A percentile compares a stretch with the other conserved stretches of the same genome.
Conservation (phyloP, 2,797 vertebrate species). For the Spondyliosoma cantharus region DNA sequence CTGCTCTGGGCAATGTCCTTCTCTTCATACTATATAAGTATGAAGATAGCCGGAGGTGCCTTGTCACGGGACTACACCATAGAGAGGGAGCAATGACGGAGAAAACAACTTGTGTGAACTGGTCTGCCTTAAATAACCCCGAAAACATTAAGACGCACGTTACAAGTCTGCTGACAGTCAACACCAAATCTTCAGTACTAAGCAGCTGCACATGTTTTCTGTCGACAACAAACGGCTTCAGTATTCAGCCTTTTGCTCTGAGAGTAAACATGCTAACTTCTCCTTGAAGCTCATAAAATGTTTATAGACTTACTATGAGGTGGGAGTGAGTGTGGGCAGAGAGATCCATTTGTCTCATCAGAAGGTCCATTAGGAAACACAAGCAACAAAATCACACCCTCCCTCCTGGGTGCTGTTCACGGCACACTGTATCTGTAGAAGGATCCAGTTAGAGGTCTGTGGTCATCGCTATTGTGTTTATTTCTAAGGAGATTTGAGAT, state of each 20-base stretch:
- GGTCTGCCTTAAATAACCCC: not conserved
- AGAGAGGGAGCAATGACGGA: not conserved
- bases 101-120: not conserved
- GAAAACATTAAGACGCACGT: not conserved
- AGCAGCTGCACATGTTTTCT: slow-evolving; percentile 14
- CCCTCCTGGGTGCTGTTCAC: slow-evolving; percentile 11
- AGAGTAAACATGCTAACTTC: slow-evolving; percentile 36
- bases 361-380: slow-evolving; percentile 32
- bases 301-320: slow-evolving; percentile 47
- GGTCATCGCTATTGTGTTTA: not conserved
- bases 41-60: not conserved
- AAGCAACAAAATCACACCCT: not conserved
- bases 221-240: not conserved
- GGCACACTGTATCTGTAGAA: not conserved
- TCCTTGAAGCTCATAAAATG: slow-evolving; percentile 53
- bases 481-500: slow-evolving; percentile 1
- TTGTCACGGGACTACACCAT: slow-evolving; percentile 8
- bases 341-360: slow-evolving; percentile 34
- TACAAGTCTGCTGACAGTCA: not conserved
- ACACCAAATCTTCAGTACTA: not conserved
- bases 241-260: slow-evolving; percentile 4
- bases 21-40: slow-evolving; percentile 13
- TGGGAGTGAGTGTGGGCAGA: slow-evolving; percentile 19
- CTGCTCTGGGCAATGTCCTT: slow-evolving; percentile 22
- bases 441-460: slow-evolving; percentile 7